Evolutionary conservation across 2,113 vertebrate species (phyloP), one percentile per base, ranked within the genome.

Genomic region (Diadophis punctatus): DNA sequence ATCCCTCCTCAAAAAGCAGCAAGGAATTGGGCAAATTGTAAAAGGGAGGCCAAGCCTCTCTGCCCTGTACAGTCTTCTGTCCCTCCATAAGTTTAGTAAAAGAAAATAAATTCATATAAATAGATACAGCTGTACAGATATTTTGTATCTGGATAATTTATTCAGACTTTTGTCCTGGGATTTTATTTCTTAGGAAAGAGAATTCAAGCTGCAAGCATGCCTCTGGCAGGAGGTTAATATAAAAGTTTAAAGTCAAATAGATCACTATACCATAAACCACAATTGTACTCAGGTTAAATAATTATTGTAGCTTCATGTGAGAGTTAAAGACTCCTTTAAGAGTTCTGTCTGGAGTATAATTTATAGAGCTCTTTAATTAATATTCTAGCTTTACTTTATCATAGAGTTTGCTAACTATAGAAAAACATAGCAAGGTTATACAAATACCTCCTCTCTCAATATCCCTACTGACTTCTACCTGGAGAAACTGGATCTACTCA

Each of bases 151-250:
- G n/a, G 27, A 56, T 14, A 23, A 53, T 58, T 27, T 46, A 68
- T n/a, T 91, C 84, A 91, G 27, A 51, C 20, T 52, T 43, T n/a
- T 22, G 18, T 55, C 9, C 25, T 46, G 23, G 60, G 58, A 18
- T 92, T 52, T 43, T 18, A 39, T 87, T n/a, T 74, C 58, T 27
- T 52, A 52, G 11, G n/a, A 49, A 87, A 98, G 97, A 85, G 98
- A 97, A 53, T 94, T 96, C 96, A 97, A 51, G 30, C 6, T 8
- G 95, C 80, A 97, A 95, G 46, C 60, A 68, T 94, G 94, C n/a
- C 27, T 94, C 92, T 74, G 95, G 94, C 93, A 96, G 96, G 0
- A 43, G 46, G 53, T 34, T n/a, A 85, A 88, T 14, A 30, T 16
- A 84, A 80, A 87, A 84, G 52, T 85, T 85, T 87, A 84, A 1